These are phyloP conservation scores for Echinarachnius parma DNA, from an alignment of 53 echinoderm and acorn worm species.

Conservation along the genomic window DNA sequence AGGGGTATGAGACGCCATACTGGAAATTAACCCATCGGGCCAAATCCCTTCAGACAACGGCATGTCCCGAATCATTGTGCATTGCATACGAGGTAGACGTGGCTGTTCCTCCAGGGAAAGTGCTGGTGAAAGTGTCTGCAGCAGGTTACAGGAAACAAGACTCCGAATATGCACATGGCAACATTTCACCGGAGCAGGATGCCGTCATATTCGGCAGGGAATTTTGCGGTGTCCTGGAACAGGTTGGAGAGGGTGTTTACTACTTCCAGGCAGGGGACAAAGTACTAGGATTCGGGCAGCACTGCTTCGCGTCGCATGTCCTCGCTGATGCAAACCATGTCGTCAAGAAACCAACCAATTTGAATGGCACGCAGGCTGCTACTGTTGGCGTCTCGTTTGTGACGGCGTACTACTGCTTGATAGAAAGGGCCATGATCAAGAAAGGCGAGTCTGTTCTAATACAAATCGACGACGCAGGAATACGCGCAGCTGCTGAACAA, in stretches of 20 bases:
- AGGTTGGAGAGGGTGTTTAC: constrained; percentile 64
- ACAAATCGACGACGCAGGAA: constrained; percentile 55
- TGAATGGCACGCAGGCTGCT: constrained; percentile 55
- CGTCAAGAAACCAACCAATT: constrained; percentile 61
- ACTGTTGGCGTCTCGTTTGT: constrained; percentile 64
- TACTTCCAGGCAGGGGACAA: constrained; percentile 63
- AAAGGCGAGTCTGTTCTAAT: constrained; percentile 69
- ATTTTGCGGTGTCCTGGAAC: constrained; percentile 61
- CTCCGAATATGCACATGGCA: constrained; percentile 11
- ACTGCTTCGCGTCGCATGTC: constrained; percentile 68
- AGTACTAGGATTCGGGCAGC: constrained; percentile 59
- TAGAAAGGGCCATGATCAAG: constrained; percentile 65
- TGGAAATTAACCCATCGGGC: constrained; percentile 47
- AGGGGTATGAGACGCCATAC: constrained; percentile 49
- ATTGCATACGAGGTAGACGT: constrained; percentile 24
- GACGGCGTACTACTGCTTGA: constrained; percentile 70
- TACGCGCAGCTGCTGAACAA: constrained; percentile 71
- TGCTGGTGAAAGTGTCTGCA: constrained; percentile 48
- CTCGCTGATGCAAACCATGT: constrained; percentile 49
- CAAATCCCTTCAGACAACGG: constrained; percentile 4
- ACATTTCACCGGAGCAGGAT: background rate
- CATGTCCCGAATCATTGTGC: constrained; percentile 55
- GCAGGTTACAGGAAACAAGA: constrained; percentile 60
- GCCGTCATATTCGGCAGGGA: constrained; percentile 55
- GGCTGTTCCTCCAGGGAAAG: constrained; percentile 24